Base-by-base conservation (phyloP, 2,888 invertebrate species). In the Synergus laeviventris region DNA sequence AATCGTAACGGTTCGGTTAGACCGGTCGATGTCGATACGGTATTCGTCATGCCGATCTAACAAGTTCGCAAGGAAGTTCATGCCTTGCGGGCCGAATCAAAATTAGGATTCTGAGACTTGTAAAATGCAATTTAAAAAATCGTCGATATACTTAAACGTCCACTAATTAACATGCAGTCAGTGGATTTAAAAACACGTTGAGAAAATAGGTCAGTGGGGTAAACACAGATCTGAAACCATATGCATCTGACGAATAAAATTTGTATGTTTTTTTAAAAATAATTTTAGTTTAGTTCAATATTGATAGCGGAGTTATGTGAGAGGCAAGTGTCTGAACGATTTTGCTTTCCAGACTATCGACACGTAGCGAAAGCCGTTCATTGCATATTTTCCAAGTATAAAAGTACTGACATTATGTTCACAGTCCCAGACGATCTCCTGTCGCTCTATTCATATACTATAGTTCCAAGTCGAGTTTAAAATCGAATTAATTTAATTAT, bases 1-100 rank as follows among this genome's bases (percentile, higher is more conserved):
- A 70, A 70, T 70, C 36, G 70, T 70, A 70, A 70, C 70, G 70
- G 70, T 70, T 70, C 31, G 49, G 36, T 54, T 70, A 36, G 70
- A 70, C 70, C 70, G 49, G 70, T 70, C 49, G 49, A 49, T 31
- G 49, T 31, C 18, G 70, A 70, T 70, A 70, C 70, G 70, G 70
- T 70, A 70, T 70, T 70, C 24, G 45, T 54, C 36, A 70, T 70
- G 49, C n/a, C 70, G 49, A 54, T 36, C n/a, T 70, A 70, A 70
- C 70, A 49, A 70, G 49, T 54, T 54, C 24, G 70, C 70, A 49
- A n/a, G 49, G 31, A 70, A 54, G n/a, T 70, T 31, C 24, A 49
- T 31, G 5, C 49, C 24, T 70, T 36, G 36, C 24, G 66, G 21
- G 16, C 14, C 45, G 42, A 14, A 42, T 42, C 12, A 42, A 42